phyloP scores from a whole-genome alignment of 2,113 vertebrate genomes.

The Capricornis sumatraensis region DNA sequence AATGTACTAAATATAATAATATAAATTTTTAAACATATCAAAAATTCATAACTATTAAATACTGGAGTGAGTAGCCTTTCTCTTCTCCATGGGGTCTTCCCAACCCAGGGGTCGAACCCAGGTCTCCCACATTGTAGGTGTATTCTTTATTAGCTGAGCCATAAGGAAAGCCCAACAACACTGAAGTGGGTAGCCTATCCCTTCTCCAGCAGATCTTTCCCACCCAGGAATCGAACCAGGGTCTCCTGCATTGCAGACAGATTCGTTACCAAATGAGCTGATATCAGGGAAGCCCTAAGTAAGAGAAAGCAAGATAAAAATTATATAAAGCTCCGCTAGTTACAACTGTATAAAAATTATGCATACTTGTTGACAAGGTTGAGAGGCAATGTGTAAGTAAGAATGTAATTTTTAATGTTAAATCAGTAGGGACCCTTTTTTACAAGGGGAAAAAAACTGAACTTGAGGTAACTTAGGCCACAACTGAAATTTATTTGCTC shows the following conservation, averaged over 20 bases:
- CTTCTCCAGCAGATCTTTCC: neutral
- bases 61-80: neutral
- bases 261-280: neutral
- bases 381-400: neutral
- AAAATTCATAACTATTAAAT: neutral
- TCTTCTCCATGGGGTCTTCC: neutral
- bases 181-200: neutral
- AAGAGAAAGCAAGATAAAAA: neutral
- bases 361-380: neutral
- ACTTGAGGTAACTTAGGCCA: neutral
- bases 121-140: neutral
- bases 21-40: neutral
- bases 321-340: neutral
- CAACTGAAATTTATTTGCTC: neutral
- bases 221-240: neutral
- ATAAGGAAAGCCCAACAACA: neutral
- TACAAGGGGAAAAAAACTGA: neutral
- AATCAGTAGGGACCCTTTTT: neutral
- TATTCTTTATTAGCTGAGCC: neutral
- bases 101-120: neutral
- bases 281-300: neutral
- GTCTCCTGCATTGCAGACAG: neutral
- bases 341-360: neutral
- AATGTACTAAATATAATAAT: neutral
- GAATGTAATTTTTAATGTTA: neutral